These are phyloP conservation scores for Eulimnadia texana DNA, from an alignment of 1,140 invertebrate species.

Conservation along the genomic window DNA sequence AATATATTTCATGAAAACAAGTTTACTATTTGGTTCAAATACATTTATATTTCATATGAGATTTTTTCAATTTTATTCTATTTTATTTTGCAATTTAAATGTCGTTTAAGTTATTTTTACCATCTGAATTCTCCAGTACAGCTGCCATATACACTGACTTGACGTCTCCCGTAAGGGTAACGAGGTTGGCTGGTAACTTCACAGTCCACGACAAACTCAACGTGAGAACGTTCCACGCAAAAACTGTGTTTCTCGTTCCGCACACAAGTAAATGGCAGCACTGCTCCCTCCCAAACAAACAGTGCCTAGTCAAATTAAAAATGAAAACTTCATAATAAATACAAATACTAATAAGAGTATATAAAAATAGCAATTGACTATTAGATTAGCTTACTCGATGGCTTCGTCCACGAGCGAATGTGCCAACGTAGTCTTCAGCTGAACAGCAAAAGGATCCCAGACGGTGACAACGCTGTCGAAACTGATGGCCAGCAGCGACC, in stretches of 20 bases:
- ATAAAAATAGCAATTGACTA: neutral
- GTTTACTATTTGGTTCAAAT: too few relatives aligned
- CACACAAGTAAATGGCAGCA: constrained; percentile 47
- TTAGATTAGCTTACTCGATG: constrained; percentile 5
- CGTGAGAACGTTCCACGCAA: constrained; percentile 56
- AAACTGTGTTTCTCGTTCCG: constrained; percentile 37
- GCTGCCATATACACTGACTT: constrained; percentile 45
- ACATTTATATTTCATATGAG: too few relatives aligned
- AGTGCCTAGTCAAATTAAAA: constrained; percentile 30
- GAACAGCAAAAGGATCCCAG: constrained; percentile 38
- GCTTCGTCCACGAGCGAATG: constrained; percentile 3
- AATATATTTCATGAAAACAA: constrained; percentile 14
- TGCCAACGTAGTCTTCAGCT: constrained; percentile 20
- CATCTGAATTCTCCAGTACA: constrained; percentile 42
- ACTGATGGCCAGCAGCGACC: constrained; percentile 52
- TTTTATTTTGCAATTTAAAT: too few relatives aligned
- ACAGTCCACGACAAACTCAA: constrained; percentile 38
- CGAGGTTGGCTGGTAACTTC: constrained; percentile 35
- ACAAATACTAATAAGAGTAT: constrained; percentile 2
- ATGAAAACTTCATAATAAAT: constrained; percentile 9
- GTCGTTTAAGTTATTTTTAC: constrained; percentile 28
- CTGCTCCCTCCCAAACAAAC: constrained; percentile 47
- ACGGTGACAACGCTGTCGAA: constrained; percentile 54
- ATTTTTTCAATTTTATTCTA: too few relatives aligned
- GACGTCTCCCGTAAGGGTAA: constrained; percentile 41